Conservation (phyloP, 2,113 vertebrate species). For the Pristiophorus japonicus region DNA sequence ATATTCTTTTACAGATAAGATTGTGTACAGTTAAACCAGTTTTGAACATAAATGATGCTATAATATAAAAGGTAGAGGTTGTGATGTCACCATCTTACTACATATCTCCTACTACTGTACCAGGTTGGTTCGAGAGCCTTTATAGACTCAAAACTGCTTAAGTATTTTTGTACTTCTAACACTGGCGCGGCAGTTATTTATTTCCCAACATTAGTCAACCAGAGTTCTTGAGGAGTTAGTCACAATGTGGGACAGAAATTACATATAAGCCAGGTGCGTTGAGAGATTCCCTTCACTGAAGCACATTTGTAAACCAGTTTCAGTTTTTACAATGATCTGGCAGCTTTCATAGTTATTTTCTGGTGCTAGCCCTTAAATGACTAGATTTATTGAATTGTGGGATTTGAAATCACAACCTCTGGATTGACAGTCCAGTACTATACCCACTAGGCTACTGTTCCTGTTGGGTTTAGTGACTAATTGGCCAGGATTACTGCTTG, state of each 20-base stretch:
- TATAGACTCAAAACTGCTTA: not conserved
- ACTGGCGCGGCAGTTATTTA: not conserved
- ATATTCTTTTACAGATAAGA: constrained; percentile 58
- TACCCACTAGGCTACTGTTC: not conserved
- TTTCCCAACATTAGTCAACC: not conserved
- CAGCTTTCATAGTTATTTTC: not conserved
- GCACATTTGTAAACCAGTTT: not conserved
- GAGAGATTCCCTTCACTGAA: not conserved
- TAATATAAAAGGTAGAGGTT: not conserved
- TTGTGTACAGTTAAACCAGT: constrained; percentile 95
- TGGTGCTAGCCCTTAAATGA: not conserved
- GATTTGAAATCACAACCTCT: not conserved
- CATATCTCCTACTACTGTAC: not conserved
- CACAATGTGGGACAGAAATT: not conserved
- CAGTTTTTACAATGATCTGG: not conserved
- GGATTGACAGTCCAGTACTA: not conserved
- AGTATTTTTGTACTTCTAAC: not conserved
- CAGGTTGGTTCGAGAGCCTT: not conserved
- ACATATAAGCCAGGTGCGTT: not conserved
- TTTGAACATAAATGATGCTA: constrained; percentile 76
- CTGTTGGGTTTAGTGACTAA: not conserved
- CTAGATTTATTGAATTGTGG: not conserved
- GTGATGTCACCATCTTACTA: not conserved
- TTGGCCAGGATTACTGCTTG: not conserved
- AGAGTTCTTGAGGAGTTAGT: no score